Percentiles rank a stretch among this genome's conserved stretches.
phyloP scores from a whole-genome alignment of 2,888 invertebrate species.

The Orchesella flavescens region DNA sequence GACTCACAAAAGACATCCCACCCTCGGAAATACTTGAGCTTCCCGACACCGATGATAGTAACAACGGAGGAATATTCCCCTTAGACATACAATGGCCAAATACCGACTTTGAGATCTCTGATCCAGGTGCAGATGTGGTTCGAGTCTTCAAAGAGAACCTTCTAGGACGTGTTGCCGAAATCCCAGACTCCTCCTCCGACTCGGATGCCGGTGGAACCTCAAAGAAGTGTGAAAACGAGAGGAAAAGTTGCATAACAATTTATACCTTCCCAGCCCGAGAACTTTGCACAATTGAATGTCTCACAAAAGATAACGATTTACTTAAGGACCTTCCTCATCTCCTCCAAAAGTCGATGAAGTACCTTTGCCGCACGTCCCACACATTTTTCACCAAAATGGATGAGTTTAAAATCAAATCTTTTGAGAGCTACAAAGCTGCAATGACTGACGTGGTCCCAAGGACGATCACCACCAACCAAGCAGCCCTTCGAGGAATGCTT shows the following conservation, averaged over 20 bases:
- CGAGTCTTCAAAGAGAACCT: conserved; percentile 13
- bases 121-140: conserved; percentile 18
- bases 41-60: background rate
- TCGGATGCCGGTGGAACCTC: background rate
- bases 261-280: background rate
- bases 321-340: background rate
- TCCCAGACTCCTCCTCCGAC: background rate
- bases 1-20: too few relatives aligned
- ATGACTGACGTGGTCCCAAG: background rate
- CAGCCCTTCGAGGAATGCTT: background rate
- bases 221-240: background rate
- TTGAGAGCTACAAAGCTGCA: background rate
- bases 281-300: background rate
- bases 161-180: background rate
- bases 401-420: background rate
- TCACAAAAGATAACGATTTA: too few relatives aligned
- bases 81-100: background rate
- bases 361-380: background rate
- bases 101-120: background rate
- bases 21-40: too few relatives aligned
- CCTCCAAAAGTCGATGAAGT: background rate
- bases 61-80: background rate
- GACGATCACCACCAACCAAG: background rate
- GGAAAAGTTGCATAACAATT: background rate
- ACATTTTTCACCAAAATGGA: background rate